Conservation (phyloP, 30 jellyfish, hydroid and myxozoan species). For the Cassiopea andromeda region DNA sequence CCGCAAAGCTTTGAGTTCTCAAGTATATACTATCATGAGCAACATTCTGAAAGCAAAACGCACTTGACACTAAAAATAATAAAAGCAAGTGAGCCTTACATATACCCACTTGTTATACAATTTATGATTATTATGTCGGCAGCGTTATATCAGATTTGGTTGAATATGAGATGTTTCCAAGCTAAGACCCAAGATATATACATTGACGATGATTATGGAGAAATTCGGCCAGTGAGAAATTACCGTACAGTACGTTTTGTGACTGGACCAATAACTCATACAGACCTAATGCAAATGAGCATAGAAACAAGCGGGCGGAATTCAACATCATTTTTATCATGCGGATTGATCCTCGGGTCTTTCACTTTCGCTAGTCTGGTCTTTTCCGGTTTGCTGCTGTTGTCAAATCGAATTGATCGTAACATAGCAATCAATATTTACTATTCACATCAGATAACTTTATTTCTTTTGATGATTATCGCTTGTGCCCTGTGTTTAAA, state of each 20-base stretch:
- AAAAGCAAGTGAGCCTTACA: slow-evolving; percentile 53
- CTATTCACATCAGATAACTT: slow-evolving; percentile 41
- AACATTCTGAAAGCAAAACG: slow-evolving; percentile 6
- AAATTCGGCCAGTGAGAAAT: slow-evolving; percentile 30
- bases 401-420: slow-evolving; percentile 40
- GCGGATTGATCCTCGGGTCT: slow-evolving; percentile 62
- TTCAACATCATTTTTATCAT: slow-evolving; percentile 25
- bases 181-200: slow-evolving; percentile 63
- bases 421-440: slow-evolving; percentile 46
- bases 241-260: slow-evolving; percentile 45
- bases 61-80: slow-evolving; percentile 34
- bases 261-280: slow-evolving; percentile 33
- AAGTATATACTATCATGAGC: slow-evolving; percentile 10
- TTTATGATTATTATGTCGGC: slow-evolving; percentile 69
- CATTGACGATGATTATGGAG: slow-evolving; percentile 74
- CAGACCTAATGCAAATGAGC: slow-evolving; percentile 37
- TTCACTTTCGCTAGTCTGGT: slow-evolving; percentile 60
- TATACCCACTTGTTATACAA: slow-evolving; percentile 66
- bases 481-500: slow-evolving; percentile 44
- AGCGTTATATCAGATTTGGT: slow-evolving; percentile 68
- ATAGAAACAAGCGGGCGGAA: slow-evolving; percentile 35
- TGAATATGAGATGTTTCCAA: slow-evolving; percentile 56
- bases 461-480: slow-evolving; percentile 33
- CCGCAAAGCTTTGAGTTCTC: slow-evolving; percentile 47
- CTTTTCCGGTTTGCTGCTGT: slow-evolving; percentile 32